These are phyloP conservation scores for Spodoptera litura DNA, from an alignment of 1,140 invertebrate genomes.

Conservation along the genomic window DNA sequence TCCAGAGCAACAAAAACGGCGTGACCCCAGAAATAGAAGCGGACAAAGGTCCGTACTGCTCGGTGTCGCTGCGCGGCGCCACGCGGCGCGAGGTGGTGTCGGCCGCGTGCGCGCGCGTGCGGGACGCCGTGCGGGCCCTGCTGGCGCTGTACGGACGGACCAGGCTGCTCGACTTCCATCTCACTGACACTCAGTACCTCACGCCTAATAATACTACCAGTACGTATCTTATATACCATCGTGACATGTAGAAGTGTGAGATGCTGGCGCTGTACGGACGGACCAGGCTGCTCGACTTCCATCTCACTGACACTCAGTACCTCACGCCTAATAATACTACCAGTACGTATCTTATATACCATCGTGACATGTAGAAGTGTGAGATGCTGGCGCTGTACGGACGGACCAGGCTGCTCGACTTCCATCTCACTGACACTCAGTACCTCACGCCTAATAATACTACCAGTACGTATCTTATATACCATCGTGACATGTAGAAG, in stretches of 20 bases:
- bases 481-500: too few relatives aligned
- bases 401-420: conserved; percentile 73
- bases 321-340: conserved; percentile 56
- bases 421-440: conserved; percentile 71
- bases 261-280: conserved; percentile 78
- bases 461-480: conserved; percentile 60
- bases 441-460: conserved; percentile 59
- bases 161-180: conserved; percentile 74
- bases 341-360: conserved; percentile 59
- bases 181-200: conserved; percentile 67
- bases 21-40: conserved; percentile 87
- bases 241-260: too few relatives aligned
- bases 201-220: conserved; percentile 61
- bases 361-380: too few relatives aligned
- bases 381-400: conserved; percentile 80
- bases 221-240: conserved; percentile 52
- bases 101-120: conserved; percentile 72
- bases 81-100: conserved; percentile 71
- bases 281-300: conserved; percentile 74
- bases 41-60: conserved; percentile 83
- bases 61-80: conserved; percentile 74
- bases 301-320: conserved; percentile 68
- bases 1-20: conserved; percentile 82
- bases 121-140: conserved; percentile 79
- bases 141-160: conserved; percentile 76